These are phyloP conservation scores for Lordiphosa clarofinis DNA, from an alignment of 1,140 invertebrate genomes.

Conservation along the genomic window DNA sequence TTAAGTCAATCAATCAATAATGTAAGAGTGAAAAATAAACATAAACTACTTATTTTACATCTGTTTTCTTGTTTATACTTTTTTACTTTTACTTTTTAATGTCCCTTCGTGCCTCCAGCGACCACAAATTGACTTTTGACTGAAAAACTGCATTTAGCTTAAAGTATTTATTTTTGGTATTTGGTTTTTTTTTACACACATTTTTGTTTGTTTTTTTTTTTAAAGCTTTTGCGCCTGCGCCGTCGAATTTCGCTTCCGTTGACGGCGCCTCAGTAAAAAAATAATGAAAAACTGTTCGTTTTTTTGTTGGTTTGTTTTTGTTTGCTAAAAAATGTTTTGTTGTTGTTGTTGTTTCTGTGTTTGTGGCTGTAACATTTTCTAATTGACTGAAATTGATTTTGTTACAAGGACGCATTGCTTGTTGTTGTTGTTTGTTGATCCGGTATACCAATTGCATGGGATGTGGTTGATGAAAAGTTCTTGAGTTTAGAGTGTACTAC, in stretches of 20 bases:
- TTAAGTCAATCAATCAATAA: no score
- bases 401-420: constrained; percentile 77
- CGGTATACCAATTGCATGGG: constrained; percentile 51
- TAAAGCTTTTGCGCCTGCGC: constrained; percentile 76
- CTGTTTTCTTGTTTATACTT: no score
- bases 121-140: no score
- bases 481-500: constrained; percentile 37
- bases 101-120: no score
- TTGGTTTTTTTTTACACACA: constrained; percentile 43
- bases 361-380: constrained; percentile 50
- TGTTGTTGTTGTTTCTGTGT: constrained; percentile 39
- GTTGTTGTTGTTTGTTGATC: constrained; percentile 45
- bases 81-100: constrained; percentile 1
- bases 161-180: no score
- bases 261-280: constrained; percentile 70
- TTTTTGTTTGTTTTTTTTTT: constrained; percentile 48
- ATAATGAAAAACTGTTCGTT: constrained; percentile 60
- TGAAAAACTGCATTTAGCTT: no score
- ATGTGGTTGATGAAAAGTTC: no score
- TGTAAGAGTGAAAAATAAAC: no score
- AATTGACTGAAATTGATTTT: constrained; percentile 78
- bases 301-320: constrained; percentile 30
- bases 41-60: no score
- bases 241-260: constrained; percentile 24
- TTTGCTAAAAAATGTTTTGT: constrained; percentile 48